Base-by-base conservation (phyloP, 1,140 invertebrate genomes). In the Aphelinus atriplicis region DNA sequence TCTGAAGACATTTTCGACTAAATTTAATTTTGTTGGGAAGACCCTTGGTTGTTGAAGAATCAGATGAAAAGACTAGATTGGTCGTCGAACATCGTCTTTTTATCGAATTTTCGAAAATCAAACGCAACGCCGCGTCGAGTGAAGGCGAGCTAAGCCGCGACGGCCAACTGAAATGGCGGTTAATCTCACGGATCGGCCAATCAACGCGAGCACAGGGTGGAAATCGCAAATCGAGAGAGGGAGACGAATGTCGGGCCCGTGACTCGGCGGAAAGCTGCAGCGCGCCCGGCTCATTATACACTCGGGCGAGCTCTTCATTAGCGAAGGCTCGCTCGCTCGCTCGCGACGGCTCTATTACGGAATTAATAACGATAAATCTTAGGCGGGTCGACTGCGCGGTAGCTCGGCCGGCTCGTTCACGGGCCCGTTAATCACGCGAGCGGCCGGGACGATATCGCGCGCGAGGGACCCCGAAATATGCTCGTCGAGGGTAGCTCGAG, bases 281-380 rank as follows among this genome's bases (percentile, higher is more conserved):
- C 26, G 26, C 26, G 26, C 26, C 26, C 26, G 26, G 5, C 58
- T 2, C 42, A 9, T 45, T 43, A 60, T 60, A 43, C 42, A 42
- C 42, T 60, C 58, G 26, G 26, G 60, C 26, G n/a, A 46, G 48
- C 48, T 10, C 48, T n/a, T 51, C 48, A 26, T 26, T 26, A 26
- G 26, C n/a, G 3, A 42, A 47, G n/a, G n/a, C 2, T 1, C 45
- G 45, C 65, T 10, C 67, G 3, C 26, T 3, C 42, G 55, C 61
- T 63, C 61, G 61, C 61, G 84, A 87, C 84, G 82, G 82, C 82
- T 86, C 81, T 83, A 87, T 87, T 86, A 85, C 81, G 84, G 84
- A 84, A 85, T 87, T 85, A 86, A 86, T 86, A 86, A 86, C 84
- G 85, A 84, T 86, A 86, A 86, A 87, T 86, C 84, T 83, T 76